Base-by-base conservation (phyloP, 1,140 invertebrate species). In the Brachionus rubens region DNA sequence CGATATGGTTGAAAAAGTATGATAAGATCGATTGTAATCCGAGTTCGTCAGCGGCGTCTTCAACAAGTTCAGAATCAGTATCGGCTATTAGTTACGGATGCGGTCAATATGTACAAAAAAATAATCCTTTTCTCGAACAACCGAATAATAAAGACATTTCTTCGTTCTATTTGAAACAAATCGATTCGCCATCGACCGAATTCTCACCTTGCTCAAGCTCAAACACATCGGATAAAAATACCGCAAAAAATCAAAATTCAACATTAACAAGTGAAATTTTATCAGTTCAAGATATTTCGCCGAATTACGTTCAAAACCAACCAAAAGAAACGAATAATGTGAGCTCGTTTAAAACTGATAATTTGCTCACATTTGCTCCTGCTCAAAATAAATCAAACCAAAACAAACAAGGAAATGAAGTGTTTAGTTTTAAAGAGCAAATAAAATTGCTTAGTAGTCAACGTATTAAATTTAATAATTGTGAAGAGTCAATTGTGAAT, bases 1-100 rank as follows among this genome's bases (percentile, higher is more conserved):
- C 68, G 3, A 48, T 72, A 2, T 72, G 68, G 68, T 12, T 72
- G 28, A 72, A 72, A 47, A 72, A 72, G 26, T 72, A 72, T 41
- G 68, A 72, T 16, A 48, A 72, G 50, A 26, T 72, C 21, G 68
- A 48, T 16, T 30, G 43, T 30, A n/a, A 24, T 50, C 68, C 68
- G 10, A 19, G 3, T 54, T 28, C 46, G 9, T 72, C 43, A 19
- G 48, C 68, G 16, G 30, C 68, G 14, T 72, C 68, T 6, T 72
- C 68, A 72, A 65, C 59, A 5, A 46, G 16, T 24, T 65, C 59
- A 26, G 59, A 65, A 12, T 14, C 59, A 65, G 21, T 33, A 41
- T 36, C 16, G 14, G 33, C 21, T 40, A 65, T 19, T 36, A 65
- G 59, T 12, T 65, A 30, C 19, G 19, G 19, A 65, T 36, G 21